Base-by-base conservation (phyloP, 1,140 invertebrate species). In the Cydia strobilella region DNA sequence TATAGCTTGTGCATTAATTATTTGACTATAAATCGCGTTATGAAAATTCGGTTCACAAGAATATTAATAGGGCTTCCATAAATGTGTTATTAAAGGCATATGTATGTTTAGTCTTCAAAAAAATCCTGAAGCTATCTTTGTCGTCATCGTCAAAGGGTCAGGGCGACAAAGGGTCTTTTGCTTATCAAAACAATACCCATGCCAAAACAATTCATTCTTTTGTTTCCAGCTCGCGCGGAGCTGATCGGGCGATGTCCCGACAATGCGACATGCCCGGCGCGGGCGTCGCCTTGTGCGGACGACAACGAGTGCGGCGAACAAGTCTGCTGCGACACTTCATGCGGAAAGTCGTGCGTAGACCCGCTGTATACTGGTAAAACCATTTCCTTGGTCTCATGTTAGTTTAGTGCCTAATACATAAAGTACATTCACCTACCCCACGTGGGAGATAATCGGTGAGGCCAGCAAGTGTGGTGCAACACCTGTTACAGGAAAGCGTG, bases 261-360 rank as follows among this genome's bases (percentile, higher is more conserved):
- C 5, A 80, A 86, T 75, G 84, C 82, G 1, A 77, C 85, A 2
- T 92, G 90, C 74, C 86, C 87, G 0, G 80, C 90, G 54, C 79
- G 90, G 10, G 87, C 90, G 5, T 75, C 82, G 0, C 88, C 90
- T 2, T 92, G 90, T 79, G 82, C 75, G 66, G 75, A 78, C 10
- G 90, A 92, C 76, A 84, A 89, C 45, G 89, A 90, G 23, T 91
- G 89, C 66, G 89, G 88, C 0, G 86, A 90, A 69, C 84, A 90
- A 74, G 85, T 90, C 62, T 92, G 89, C 79, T 92, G 90, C 80
- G 80, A 72, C 59, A 89, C 88, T 0, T 76, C 80, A 0, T 92
- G 90, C 73, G 90, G 90, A 3, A 81, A 79, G 25, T 72, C 84
- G 23, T 92, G 90, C 54, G 79, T 90, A 6, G 89, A 91, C 20